These are phyloP conservation scores for Bothrops jararaca DNA, from an alignment of 2,113 vertebrate species.

Conservation along the genomic window DNA sequence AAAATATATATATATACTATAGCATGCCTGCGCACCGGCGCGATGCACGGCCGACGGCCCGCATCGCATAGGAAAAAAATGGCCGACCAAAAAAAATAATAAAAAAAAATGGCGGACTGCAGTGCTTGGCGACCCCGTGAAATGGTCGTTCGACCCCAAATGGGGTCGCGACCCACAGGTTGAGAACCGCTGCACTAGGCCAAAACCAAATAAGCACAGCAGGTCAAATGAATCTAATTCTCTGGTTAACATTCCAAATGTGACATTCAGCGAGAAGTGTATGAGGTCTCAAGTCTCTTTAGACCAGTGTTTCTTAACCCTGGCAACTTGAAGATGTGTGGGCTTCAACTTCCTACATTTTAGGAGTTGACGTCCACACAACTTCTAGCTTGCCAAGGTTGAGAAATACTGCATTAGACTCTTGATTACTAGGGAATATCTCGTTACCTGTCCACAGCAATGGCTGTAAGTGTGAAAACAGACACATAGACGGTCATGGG, in stretches of 20 bases:
- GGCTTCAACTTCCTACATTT: not conserved
- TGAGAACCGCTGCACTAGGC: too few species aligned
- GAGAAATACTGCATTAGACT: not conserved
- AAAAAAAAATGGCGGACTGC: too few species aligned
- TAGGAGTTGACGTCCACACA: not conserved
- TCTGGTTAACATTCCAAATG: not conserved
- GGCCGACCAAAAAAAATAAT: too few species aligned
- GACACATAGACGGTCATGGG: conserved; percentile 86
- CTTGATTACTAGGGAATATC: not conserved
- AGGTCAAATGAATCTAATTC: not conserved
- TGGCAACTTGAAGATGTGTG: not conserved
- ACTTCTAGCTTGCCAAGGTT: not conserved
- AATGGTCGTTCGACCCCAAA: too few species aligned
- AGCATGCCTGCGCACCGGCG: too few species aligned
- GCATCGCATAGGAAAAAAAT: too few species aligned
- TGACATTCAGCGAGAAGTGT: not conserved
- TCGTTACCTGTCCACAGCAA: conserved; percentile 83
- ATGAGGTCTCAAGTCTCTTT: not conserved
- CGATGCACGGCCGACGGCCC: too few species aligned
- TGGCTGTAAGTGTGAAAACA: conserved; percentile 85
- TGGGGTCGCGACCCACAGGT: too few species aligned
- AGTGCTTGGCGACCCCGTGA: too few species aligned
- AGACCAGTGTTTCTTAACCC: not conserved
- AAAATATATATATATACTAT: too few species aligned
- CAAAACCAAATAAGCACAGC: not conserved